Conservation (phyloP, 30 jellyfish, hydroid and myxozoan species). For the Hydractinia echinata region DNA sequence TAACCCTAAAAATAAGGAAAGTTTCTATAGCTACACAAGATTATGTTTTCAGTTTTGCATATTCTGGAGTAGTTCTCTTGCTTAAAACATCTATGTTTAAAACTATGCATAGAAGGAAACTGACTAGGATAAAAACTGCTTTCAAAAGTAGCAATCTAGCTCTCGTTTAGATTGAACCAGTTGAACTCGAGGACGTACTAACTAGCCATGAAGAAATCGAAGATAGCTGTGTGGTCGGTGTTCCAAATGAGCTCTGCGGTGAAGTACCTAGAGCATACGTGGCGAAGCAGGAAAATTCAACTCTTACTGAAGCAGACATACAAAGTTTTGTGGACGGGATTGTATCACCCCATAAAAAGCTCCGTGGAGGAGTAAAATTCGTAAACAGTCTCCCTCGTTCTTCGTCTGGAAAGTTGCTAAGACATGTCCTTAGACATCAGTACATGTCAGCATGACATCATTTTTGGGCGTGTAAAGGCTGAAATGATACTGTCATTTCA, state of each 20-base stretch:
- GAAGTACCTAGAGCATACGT: conserved; percentile 82
- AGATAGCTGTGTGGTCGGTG: conserved; percentile 85
- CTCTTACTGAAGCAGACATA: conserved; percentile 49
- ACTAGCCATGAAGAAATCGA: conserved; percentile 55
- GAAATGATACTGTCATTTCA: too few relatives aligned
- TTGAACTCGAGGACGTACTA: conserved; percentile 80
- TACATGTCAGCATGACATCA: not conserved
- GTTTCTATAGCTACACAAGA: too few relatives aligned
- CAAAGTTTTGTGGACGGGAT: conserved; percentile 38
- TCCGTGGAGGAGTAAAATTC: conserved; percentile 84
- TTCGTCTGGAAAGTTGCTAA: conserved; percentile 70
- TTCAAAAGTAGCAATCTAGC: too few relatives aligned
- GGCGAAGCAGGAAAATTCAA: conserved; percentile 31
- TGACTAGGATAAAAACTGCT: too few relatives aligned
- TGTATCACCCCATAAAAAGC: conserved; percentile 58
- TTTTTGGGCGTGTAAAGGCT: too few relatives aligned
- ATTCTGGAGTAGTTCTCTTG: too few relatives aligned
- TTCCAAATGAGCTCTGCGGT: conserved; percentile 78
- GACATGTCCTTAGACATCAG: conserved; percentile 58
- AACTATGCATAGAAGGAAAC: too few relatives aligned
- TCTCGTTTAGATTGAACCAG: conserved; percentile 70
- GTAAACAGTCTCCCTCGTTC: conserved; percentile 68
- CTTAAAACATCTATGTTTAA: too few relatives aligned
- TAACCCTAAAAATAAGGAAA: too few relatives aligned
- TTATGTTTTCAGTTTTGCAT: too few relatives aligned